phyloP scores from a whole-genome alignment of 2,888 invertebrate species.

The Aleiodes alternator region DNA sequence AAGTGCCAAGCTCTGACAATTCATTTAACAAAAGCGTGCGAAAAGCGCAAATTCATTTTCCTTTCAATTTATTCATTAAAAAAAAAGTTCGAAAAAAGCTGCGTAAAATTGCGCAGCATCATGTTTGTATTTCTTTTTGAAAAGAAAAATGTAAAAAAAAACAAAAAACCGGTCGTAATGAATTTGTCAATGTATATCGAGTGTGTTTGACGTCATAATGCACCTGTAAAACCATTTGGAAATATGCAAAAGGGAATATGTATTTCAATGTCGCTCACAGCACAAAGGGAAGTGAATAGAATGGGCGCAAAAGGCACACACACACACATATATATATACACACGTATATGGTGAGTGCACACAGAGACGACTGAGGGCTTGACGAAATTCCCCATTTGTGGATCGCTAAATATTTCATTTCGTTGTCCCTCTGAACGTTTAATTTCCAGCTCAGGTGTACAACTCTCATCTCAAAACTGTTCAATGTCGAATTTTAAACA shows the following conservation, averaged over 20 bases:
- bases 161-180: constrained; percentile 39
- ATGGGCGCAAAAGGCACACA: constrained; percentile 47
- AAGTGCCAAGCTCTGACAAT: constrained; percentile 39
- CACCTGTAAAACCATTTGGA: constrained; percentile 41
- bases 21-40: constrained; percentile 60
- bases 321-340: constrained; percentile 18
- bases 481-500: constrained; percentile 15
- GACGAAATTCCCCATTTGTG: constrained; percentile 53
- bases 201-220: constrained; percentile 58
- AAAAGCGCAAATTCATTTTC: constrained; percentile 25
- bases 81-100: constrained; percentile 17
- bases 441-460: constrained; percentile 72
- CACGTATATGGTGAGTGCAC: neutral
- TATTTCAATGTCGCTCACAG: constrained; percentile 53
- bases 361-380: neutral
- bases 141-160: constrained; percentile 17
- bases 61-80: neutral
- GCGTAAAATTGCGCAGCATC: neutral
- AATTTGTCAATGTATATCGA: constrained; percentile 10
- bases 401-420: constrained; percentile 74
- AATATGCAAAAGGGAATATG: constrained; percentile 24
- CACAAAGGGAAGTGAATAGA: constrained; percentile 60
- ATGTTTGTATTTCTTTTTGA: constrained; percentile 3
- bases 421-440: constrained; percentile 68
- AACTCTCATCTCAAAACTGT: constrained; percentile 41